phyloP scores from a whole-genome alignment of 2,797 vertebrate species.

The Epinephelus awoara region DNA sequence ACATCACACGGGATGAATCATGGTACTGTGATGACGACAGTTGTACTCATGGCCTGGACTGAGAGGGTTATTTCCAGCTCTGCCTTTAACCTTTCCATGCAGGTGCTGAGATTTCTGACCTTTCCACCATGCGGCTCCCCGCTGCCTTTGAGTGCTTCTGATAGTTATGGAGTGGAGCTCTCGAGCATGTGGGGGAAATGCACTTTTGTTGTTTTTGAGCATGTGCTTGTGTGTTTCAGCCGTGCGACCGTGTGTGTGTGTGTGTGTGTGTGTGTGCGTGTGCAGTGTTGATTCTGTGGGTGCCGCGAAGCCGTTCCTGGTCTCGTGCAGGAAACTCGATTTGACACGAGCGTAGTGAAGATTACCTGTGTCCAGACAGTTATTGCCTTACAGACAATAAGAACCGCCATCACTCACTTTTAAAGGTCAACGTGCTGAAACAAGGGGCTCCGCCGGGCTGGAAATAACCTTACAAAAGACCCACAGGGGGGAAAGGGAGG shows the following conservation, averaged over 20 bases:
- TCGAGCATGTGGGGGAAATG: slow-evolving; percentile 48
- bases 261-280: slow-evolving; percentile 40
- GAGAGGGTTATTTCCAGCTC: slow-evolving; percentile 72
- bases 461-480: slow-evolving; percentile 83
- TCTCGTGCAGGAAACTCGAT: slow-evolving; percentile 73
- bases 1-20: slow-evolving; percentile 24
- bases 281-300: slow-evolving; percentile 35
- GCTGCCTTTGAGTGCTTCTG: slow-evolving; percentile 78
- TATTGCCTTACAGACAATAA: slow-evolving; percentile 84
- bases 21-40: slow-evolving; percentile 18
- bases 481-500: slow-evolving; percentile 60
- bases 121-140: slow-evolving; percentile 68
- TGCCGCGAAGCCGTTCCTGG: slow-evolving; percentile 41
- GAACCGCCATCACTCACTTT: slow-evolving; percentile 79
- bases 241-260: slow-evolving; percentile 27
- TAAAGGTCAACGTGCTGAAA: slow-evolving; percentile 84
- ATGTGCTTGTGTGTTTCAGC: slow-evolving; percentile 49
- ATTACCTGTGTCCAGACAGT: slow-evolving; percentile 82
- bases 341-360: slow-evolving; percentile 78
- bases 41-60: slow-evolving; percentile 28
- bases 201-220: slow-evolving; percentile 57
- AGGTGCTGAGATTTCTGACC: slow-evolving; percentile 80
- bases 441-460: slow-evolving; percentile 69
- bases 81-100: slow-evolving; percentile 80
- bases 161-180: slow-evolving; percentile 75